Conservation (phyloP, 2,113 vertebrate genomes). For the Hippotragus niger region DNA sequence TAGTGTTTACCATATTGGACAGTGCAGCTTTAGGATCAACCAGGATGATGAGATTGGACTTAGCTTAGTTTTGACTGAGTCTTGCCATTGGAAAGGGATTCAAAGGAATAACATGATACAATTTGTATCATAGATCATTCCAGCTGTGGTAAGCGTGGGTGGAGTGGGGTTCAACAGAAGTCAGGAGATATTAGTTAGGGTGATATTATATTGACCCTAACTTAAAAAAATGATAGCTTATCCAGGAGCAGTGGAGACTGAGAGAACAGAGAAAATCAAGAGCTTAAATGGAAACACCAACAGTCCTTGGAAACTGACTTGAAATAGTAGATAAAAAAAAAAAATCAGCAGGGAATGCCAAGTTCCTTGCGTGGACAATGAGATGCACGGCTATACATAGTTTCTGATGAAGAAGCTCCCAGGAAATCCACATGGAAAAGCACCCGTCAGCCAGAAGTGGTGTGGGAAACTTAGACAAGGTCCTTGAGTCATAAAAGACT, state of each 20-base stretch:
- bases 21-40: background rate
- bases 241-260: background rate
- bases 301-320: background rate
- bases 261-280: background rate
- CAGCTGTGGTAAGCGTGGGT: background rate
- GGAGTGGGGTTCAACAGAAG: background rate
- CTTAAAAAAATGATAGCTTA: background rate
- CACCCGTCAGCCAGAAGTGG: background rate
- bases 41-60: background rate
- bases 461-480: background rate
- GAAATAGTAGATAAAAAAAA: background rate
- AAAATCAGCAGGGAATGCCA: background rate
- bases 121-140: background rate
- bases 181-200: background rate
- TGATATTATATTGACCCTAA: background rate
- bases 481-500: conserved; percentile 25
- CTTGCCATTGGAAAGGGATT: background rate
- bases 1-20: background rate
- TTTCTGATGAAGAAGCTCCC: background rate
- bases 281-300: background rate
- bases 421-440: background rate
- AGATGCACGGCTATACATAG: background rate
- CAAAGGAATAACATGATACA: background rate
- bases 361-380: background rate
- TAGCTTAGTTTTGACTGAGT: background rate